A percentile compares a stretch with the other conserved stretches of the same genome.
Evolutionary conservation across 1,140 invertebrate species (phyloP).

Genomic region (Solenopsis invicta): DNA sequence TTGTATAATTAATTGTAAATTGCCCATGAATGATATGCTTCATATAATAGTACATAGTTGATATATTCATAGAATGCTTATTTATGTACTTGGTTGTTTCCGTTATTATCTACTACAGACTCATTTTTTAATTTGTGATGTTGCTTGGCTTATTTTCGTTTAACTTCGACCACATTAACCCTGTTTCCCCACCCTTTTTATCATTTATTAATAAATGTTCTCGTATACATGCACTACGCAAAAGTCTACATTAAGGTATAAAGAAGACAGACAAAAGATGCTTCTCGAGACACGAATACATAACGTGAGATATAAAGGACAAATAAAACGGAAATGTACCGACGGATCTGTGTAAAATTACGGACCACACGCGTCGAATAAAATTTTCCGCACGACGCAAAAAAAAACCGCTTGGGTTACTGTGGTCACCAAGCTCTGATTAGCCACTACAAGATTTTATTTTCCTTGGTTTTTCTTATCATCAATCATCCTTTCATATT

Average conservation of each 20-base stretch:
- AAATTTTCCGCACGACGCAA: conserved; percentile 78
- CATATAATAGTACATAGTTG: conserved; percentile 70
- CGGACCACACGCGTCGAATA: conserved; percentile 64
- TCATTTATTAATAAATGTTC: conserved; percentile 84
- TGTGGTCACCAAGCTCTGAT: conserved; percentile 86
- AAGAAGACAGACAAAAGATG: conserved; percentile 26
- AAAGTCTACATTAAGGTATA: conserved; percentile 61
- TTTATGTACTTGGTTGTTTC: conserved; percentile 76
- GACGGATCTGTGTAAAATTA: conserved; percentile 62
- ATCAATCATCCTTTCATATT: conserved; percentile 70
- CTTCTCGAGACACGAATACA: conserved; percentile 59
- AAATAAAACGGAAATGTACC: conserved; percentile 52
- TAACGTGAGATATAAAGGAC: conserved; percentile 53
- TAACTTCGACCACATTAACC: conserved; percentile 86
- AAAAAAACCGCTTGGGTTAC: conserved; percentile 86
- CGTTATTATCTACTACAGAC: conserved; percentile 68
- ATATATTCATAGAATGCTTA: conserved; percentile 80
- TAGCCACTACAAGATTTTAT: conserved; percentile 82
- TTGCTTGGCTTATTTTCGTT: conserved; percentile 85
- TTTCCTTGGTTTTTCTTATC: conserved; percentile 70
- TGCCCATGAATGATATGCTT: conserved; percentile 58
- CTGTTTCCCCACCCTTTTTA: conserved; percentile 83
- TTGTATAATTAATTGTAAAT: conserved; percentile 36
- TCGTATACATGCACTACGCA: conserved; percentile 83
- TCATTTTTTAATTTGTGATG: conserved; percentile 77